Conservation (phyloP, 1,140 invertebrate genomes). For the Rhagoletis pomonella region DNA sequence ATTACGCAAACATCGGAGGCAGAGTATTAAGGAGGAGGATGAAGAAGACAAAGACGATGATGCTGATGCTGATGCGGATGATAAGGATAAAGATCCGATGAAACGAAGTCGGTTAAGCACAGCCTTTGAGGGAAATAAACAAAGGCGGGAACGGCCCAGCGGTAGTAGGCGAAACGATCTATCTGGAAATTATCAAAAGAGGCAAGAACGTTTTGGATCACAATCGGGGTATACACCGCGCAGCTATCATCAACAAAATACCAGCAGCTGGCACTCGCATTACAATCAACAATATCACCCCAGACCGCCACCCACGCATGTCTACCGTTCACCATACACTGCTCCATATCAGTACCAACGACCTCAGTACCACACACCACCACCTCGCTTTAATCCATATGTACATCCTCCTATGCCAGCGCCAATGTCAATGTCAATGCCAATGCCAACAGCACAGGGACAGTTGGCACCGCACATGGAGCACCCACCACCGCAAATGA, state of each 20-base stretch:
- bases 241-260: constrained; percentile 58
- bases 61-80: not conserved
- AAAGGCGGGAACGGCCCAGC: not conserved
- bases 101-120: not conserved
- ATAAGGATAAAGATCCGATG: constrained; percentile 8
- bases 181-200: not conserved
- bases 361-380: not conserved
- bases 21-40: constrained; percentile 23
- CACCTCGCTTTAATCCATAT: constrained; percentile 23
- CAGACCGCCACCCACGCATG: constrained; percentile 51
- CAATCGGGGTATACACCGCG: not conserved
- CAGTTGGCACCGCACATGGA: not conserved
- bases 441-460: not conserved
- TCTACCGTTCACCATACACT: constrained; percentile 10
- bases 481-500: constrained; percentile 33
- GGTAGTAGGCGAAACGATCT: not conserved
- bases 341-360: constrained; percentile 26
- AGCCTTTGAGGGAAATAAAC: not conserved
- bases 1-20: constrained; percentile 68
- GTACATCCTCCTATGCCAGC: not conserved
- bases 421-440: constrained; percentile 3
- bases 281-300: constrained; percentile 63
- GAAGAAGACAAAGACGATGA: constrained; percentile 7
- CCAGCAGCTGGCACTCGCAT: constrained; percentile 72
- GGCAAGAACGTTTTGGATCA: not conserved